Evolutionary conservation across 1,140 invertebrate species (phyloP), one percentile per base, ranked within the genome.

Genomic region (Leptinotarsa texana): DNA sequence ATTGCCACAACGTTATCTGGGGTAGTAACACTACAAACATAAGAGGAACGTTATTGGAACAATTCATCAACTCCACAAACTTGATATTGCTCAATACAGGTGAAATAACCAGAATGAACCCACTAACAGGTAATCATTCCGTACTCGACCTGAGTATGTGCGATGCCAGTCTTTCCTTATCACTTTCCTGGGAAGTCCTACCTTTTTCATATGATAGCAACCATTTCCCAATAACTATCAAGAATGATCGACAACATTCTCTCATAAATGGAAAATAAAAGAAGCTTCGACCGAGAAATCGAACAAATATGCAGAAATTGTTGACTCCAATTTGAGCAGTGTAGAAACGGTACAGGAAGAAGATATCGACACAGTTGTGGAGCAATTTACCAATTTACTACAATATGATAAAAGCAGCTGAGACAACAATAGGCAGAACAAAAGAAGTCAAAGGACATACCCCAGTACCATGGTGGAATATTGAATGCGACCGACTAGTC

Each of bases 31-130:
- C 63, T 21, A 65, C 63, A 13, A 65, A 65, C 63, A 65, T 13
- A 22, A 17, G 63, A 27, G 63, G 63, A 21, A 13, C 15, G 21
- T 13, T 21, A 65, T 65, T 65, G 18, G 63, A 65, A 27, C 15
- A 65, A n/a, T 17, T 65, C 63, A 65, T 65, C 24, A 65, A 21
- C 63, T n/a, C 63, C 13, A 22, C 63, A 21, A 65, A 65, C 63
- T 27, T 65, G 18, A 27, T 21, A 65, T 4, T 65, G 13, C 63
- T 65, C 15, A 65, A 65, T 27, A 65, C 18, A n/a, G 24, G 63
- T 17, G 15, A 17, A 65, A 65, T n/a, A 21, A 65, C 63, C 13
- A 65, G 63, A 21, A n/a, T 65, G 15, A 65, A 65, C 63, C 4
- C 63, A 17, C n/a, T 57, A 13, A 15, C 49, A 57, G 49, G 49